Conservation (phyloP, 2,888 invertebrate species). For the Hedya salicella region DNA sequence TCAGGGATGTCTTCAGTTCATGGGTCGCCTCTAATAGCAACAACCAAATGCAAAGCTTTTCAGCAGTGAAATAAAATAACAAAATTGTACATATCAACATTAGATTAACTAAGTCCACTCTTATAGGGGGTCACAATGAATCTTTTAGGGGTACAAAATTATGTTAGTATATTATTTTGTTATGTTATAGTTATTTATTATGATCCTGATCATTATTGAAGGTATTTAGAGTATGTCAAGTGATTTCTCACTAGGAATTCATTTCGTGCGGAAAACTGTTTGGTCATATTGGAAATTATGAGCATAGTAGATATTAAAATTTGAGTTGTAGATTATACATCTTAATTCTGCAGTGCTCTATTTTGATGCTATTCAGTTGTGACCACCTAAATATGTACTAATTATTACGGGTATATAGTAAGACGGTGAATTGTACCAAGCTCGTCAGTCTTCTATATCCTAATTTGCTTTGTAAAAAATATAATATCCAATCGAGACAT, state of each 20-base stretch:
- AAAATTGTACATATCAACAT: slow-evolving; percentile 52
- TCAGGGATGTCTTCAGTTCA: slow-evolving; percentile 95
- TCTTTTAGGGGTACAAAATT: slow-evolving; percentile 22
- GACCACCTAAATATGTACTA: slow-evolving; percentile 11
- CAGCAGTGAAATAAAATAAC: slow-evolving; percentile 89
- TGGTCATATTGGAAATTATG: too few relatives aligned
- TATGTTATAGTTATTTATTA: slow-evolving; percentile 17
- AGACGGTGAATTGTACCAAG: slow-evolving; percentile 11
- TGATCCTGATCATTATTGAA: not conserved
- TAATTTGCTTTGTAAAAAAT: slow-evolving; percentile 27
- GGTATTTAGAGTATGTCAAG: slow-evolving; percentile 18
- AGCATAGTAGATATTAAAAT: too few relatives aligned
- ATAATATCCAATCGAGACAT: slow-evolving; percentile 8
- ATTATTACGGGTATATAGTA: slow-evolving; percentile 21
- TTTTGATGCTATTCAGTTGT: slow-evolving; percentile 11
- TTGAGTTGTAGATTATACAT: too few relatives aligned
- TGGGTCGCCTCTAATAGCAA: slow-evolving; percentile 96
- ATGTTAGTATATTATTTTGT: slow-evolving; percentile 23
- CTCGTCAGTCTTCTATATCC: slow-evolving; percentile 17
- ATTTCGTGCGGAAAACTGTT: too few relatives aligned
- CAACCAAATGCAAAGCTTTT: slow-evolving; percentile 91
- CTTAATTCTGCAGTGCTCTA: slow-evolving; percentile 3
- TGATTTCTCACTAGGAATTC: not conserved
- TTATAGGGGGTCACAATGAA: slow-evolving; percentile 39
- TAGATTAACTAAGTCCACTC: slow-evolving; percentile 33